Conservation (phyloP, 2,113 vertebrate species). For the Sula dactylatra region DNA sequence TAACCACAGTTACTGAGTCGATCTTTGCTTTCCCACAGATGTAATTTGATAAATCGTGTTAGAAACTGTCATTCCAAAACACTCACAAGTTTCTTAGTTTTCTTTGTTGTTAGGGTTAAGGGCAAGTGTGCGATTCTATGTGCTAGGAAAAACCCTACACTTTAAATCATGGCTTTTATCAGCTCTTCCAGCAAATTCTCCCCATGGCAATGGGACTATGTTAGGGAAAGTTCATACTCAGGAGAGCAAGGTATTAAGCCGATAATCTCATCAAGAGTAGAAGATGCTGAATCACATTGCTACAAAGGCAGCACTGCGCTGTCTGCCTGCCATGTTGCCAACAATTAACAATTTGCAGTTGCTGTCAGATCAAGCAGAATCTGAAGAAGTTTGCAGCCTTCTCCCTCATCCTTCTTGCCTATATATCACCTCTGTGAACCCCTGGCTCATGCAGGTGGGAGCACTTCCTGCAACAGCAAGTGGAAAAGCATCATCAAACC, state of each 20-base stretch:
- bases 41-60: neutral
- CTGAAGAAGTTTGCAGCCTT: neutral
- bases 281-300: neutral
- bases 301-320: neutral
- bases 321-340: neutral
- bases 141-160: neutral
- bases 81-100: neutral
- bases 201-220: neutral
- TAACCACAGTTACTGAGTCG: neutral
- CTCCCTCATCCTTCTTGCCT: neutral
- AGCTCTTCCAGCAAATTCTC: neutral
- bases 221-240: neutral
- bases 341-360: neutral
- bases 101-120: neutral
- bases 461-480: conserved; percentile 42
- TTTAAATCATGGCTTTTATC: neutral
- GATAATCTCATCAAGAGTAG: neutral
- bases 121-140: neutral
- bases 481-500: conserved; percentile 27
- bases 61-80: neutral
- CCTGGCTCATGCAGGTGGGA: neutral
- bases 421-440: conserved; percentile 1
- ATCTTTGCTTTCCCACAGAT: neutral
- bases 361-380: neutral
- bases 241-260: neutral